Evolutionary conservation across 2,797 vertebrate genomes (phyloP), one percentile per base, ranked within the genome.

Genomic region (Microctenopoma steveboyesi): DNA sequence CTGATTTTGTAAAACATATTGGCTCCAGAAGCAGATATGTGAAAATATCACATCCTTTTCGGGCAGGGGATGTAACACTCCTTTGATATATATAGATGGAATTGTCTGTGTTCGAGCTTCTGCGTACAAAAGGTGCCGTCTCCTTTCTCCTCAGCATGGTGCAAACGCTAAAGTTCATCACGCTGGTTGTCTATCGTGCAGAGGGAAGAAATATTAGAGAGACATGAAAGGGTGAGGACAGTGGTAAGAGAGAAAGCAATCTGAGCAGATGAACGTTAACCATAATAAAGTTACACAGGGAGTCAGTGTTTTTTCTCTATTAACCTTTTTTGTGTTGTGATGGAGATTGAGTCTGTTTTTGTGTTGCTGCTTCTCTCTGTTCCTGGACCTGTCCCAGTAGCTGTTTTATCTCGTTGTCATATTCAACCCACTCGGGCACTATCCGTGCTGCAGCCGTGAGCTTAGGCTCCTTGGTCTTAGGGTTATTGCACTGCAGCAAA

Each of bases 391-490:
- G 82, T 45, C 93, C 86, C 75, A 98, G 91, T 22, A 98, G 79
- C 47, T 77, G 86, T 13, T 94, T 95, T 83, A 99, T 96, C 87
- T 98, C 95, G 0, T 86, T 83, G 83, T 99, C 97, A 46, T 99
- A 99, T 15, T 94, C 90, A 2, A 90, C 87, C 97, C 97, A 99
- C 70, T 99, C 97, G 0, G 97, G 95, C 76, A 98, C 95, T 50
- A 99, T 99, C 57, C 97, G 87, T 3, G 94, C 92, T 4, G 98
- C 97, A 4, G 97, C 97, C 61, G 94, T 91, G 45, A 99, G 81
- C 88, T 99, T 99, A 37, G 97, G 97, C 88, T 99, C 97, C 88
- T 99, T 99, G 69, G 98, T 99, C 83, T 95, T 96, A n/a, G 98
- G 98, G 86, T 99, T 99, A 89, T 99, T 99, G 86, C 98, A 99